phyloP scores from a whole-genome alignment of 2,113 vertebrate genomes.

The Ceuthmochares aereus region DNA sequence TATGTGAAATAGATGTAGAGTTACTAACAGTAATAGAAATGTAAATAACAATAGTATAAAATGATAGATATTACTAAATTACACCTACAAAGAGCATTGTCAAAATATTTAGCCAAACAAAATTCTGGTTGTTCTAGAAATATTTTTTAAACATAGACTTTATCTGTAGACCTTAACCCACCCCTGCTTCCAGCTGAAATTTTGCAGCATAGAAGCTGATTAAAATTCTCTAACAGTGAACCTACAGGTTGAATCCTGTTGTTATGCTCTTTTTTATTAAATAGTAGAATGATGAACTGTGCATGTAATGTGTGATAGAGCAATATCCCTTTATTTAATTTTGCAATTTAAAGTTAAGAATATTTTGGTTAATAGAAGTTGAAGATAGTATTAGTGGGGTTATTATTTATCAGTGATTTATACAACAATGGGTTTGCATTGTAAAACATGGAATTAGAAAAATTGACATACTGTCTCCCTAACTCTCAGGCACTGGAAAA shows the following conservation, averaged over 20 bases:
- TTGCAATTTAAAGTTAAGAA: slow-evolving; percentile 29
- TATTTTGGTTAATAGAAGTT: slow-evolving; percentile 39
- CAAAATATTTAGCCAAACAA: neutral
- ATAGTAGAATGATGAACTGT: slow-evolving; percentile 20
- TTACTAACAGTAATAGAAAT: neutral
- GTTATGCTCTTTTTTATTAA: neutral
- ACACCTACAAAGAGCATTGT: neutral
- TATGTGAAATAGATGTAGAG: neutral
- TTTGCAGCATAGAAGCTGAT: neutral
- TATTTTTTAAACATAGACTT: neutral
- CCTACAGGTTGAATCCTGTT: neutral
- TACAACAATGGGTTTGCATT: neutral
- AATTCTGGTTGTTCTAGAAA: neutral
- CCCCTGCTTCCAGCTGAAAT: neutral
- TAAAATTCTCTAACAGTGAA: neutral
- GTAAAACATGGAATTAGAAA: slow-evolving; percentile 14
- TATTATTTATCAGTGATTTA: slow-evolving; percentile 36
- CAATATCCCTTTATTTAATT: slow-evolving; percentile 36
- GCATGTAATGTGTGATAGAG: neutral
- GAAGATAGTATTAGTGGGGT: neutral
- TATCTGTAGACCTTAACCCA: neutral
- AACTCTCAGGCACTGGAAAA: slow-evolving; percentile 8
- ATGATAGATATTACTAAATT: neutral
- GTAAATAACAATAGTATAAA: neutral
- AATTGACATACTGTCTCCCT: slow-evolving; percentile 12